Evolutionary conservation across 2,888 invertebrate species (phyloP).

Genomic region (Dastarcus helophoroides): DNA sequence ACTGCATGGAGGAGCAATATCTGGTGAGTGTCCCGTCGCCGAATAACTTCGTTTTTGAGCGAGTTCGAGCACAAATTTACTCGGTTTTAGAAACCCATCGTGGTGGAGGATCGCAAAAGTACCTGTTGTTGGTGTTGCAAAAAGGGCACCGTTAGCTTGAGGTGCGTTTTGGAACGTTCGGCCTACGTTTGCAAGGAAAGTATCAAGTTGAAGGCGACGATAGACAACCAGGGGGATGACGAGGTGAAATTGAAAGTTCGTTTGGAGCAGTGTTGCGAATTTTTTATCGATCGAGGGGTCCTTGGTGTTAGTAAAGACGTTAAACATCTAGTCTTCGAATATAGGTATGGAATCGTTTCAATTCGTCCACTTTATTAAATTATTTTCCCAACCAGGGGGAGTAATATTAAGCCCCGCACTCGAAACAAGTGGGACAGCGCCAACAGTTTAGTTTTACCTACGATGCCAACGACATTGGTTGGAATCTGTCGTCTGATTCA

Average conservation of each 20-base stretch:
- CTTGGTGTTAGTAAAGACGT: conserved; percentile 59
- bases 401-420: conserved; percentile 48
- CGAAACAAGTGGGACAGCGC: conserved; percentile 56
- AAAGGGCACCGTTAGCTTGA: conserved; percentile 52
- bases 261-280: conserved; percentile 55
- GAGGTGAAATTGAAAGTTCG: conserved; percentile 31
- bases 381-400: conserved; percentile 36
- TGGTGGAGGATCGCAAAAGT: conserved; percentile 50
- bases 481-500: conserved; percentile 54
- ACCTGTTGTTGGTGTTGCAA: conserved; percentile 64
- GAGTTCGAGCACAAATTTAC: too few species aligned
- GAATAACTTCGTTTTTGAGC: too few species aligned
- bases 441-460: conserved; percentile 54
- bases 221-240: conserved; percentile 50
- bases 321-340: conserved; percentile 58
- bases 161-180: conserved; percentile 56
- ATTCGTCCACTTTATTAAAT: conserved; percentile 1
- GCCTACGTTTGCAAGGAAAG: conserved; percentile 67
- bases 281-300: conserved; percentile 63
- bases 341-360: conserved; percentile 31
- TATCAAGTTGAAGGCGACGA: conserved; percentile 53
- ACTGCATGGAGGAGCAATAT: conserved; percentile 71
- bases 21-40: conserved; percentile 43
- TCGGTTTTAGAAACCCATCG: conserved; percentile 52
- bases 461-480: conserved; percentile 62